Percentiles rank a stretch among this genome's conserved stretches.
Conservation (phyloP, 2,113 vertebrate species). For the Lepisosteus osseus region DNA sequence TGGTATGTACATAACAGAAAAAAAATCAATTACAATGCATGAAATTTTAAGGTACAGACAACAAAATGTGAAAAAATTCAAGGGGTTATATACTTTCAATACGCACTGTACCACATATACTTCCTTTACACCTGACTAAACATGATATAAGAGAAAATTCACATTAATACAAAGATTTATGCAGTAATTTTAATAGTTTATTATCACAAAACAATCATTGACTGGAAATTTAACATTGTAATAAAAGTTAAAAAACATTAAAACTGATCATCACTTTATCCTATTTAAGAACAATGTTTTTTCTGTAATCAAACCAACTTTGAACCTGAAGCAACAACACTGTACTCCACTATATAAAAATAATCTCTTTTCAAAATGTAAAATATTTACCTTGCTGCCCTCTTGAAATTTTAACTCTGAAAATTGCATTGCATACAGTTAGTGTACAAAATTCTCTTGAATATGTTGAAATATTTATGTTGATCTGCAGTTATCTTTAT, state of each 20-base stretch:
- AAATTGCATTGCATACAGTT: not conserved
- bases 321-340: not conserved
- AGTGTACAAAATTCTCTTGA: not conserved
- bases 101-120: no score
- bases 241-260: not conserved
- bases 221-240: not conserved
- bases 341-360: constrained; percentile 46
- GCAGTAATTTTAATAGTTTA: not conserved
- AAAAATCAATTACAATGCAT: no score
- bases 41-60: no score
- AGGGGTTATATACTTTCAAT: no score
- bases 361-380: constrained; percentile 36
- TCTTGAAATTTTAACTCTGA: not conserved
- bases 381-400: constrained; percentile 17
- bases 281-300: not conserved
- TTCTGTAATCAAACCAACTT: not conserved
- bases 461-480: not conserved
- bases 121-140: no score
- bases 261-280: not conserved
- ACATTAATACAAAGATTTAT: not conserved
- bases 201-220: constrained; percentile 4
- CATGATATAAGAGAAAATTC: no score
- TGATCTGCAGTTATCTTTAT: no score
- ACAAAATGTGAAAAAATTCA: no score
- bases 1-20: no score